A percentile compares a stretch with the other conserved stretches of the same genome.
phyloP scores from a whole-genome alignment of 2,888 invertebrate genomes.

The Trissoscelio sp. region DNA sequence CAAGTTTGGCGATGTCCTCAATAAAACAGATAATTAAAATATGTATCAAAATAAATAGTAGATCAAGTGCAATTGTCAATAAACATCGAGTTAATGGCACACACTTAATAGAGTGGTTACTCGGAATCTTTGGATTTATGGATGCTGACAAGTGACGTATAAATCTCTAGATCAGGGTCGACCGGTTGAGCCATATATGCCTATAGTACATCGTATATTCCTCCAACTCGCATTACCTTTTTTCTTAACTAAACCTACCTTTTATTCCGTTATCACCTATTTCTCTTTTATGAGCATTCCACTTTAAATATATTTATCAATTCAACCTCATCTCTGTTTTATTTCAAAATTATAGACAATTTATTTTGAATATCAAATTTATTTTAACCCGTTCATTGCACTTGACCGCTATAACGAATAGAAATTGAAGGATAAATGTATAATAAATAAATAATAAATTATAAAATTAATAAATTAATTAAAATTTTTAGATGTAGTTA shows the following conservation, averaged over 20 bases:
- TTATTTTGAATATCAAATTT: no score
- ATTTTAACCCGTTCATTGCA: no score
- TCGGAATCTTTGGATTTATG: conserved; percentile 50
- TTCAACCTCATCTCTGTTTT: no score
- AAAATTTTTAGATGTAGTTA: no score
- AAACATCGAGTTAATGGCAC: conserved; percentile 20
- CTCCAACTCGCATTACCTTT: conserved; percentile 27
- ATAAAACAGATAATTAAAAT: no score
- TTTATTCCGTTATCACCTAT: conserved; percentile 32
- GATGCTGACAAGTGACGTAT: conserved; percentile 50
- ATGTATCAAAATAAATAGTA: conserved; percentile 9
- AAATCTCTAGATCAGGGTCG: conserved; percentile 61
- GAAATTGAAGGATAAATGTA: no score
- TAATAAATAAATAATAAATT: no score
- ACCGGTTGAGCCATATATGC: conserved; percentile 56
- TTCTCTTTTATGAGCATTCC: neutral
- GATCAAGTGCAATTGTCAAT: conserved; percentile 11
- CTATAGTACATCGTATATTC: conserved; percentile 30
- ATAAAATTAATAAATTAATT: no score
- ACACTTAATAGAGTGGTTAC: conserved; percentile 33
- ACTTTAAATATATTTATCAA: no score
- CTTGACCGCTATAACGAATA: no score
- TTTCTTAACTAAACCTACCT: conserved; percentile 14
- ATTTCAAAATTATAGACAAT: no score
- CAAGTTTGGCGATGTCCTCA: no score